These are phyloP conservation scores for Ophthalmolycus amberensis DNA, from an alignment of 2,113 vertebrate species.

Conservation along the genomic window DNA sequence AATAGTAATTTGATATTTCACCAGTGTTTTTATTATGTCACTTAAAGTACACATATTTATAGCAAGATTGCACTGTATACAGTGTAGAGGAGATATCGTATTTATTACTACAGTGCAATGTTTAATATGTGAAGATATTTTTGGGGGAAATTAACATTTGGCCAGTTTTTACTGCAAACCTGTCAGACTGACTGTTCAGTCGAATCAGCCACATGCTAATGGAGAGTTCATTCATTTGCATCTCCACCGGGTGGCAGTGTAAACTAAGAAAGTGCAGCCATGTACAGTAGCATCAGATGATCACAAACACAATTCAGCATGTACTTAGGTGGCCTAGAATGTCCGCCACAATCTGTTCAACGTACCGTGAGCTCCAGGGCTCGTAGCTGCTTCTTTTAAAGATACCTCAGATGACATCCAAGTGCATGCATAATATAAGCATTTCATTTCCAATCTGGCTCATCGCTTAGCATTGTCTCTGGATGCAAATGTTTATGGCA, in stretches of 20 bases:
- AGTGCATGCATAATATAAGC: constrained; percentile 2
- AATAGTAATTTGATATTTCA: neutral
- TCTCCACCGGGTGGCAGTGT: constrained; percentile 66
- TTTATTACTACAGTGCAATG: neutral
- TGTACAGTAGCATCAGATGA: constrained; percentile 14
- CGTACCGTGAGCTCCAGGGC: constrained; percentile 3
- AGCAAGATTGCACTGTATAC: neutral
- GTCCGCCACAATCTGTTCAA: constrained; percentile 44
- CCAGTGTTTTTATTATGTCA: neutral
- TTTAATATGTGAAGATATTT: neutral
- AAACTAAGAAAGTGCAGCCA: constrained; percentile 11
- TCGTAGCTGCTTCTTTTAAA: constrained; percentile 6
- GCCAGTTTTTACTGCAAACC: neutral
- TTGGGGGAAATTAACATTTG: neutral
- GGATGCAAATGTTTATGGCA: neutral
- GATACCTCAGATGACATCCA: constrained; percentile 16
- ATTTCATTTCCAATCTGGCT: constrained; percentile 3
- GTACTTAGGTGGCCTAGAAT: constrained; percentile 36
- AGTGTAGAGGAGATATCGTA: neutral
- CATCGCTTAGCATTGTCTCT: neutral
- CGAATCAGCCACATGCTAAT: neutral
- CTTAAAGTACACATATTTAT: neutral
- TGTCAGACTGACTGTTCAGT: neutral
- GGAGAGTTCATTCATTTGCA: neutral
- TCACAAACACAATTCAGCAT: constrained; percentile 29